Base-by-base conservation (phyloP, 2,113 vertebrate species). In the Stegastes partitus region DNA sequence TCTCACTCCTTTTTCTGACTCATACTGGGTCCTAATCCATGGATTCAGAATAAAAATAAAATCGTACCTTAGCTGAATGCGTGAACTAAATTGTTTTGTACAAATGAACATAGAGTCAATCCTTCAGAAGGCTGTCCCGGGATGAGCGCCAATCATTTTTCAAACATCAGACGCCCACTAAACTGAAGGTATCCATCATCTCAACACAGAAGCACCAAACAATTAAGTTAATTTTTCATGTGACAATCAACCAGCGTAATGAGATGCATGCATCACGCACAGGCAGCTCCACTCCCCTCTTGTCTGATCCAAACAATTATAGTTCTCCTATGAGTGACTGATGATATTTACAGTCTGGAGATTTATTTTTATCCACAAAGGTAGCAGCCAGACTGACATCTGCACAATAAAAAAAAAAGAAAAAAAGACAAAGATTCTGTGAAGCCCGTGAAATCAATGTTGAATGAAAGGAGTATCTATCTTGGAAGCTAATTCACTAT, bases 311-410 rank as follows among this genome's bases (percentile, higher is more conserved):
- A 26, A 81, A 81, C 77, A 74, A 74, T 74, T 54, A 61, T n/a
- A 63, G 26, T 71, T 74, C 42, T 22, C 18, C 21, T 64, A 23
- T 67, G 71, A 75, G 68, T 84, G 83, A 86, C 75, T 77, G 81
- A 66, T 85, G 84, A 84, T 80, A 87, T 89, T 87, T 82, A 72
- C 80, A 68, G 68, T 81, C 59, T 0, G 16, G 15, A 65, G 47
- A 28, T 73, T 12, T 81, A 83, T 85, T 87, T 80, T 72, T 76
- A 71, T 34, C n/a, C 57, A 39, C 74, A 55, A 34, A 51, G 61
- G 18, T 53, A 59, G 25, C 64, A 62, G 44, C 37, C 23, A 75
- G 69, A 18, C 15, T 67, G 82, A 74, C 68, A 81, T 83, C 76
- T 79, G 14, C 64, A 47, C 45, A 59, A 31, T 16, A 26, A 45